Evolutionary conservation across 1,140 invertebrate genomes (phyloP), one percentile per base, ranked within the genome.

Genomic region (Tenebrio molitor): DNA sequence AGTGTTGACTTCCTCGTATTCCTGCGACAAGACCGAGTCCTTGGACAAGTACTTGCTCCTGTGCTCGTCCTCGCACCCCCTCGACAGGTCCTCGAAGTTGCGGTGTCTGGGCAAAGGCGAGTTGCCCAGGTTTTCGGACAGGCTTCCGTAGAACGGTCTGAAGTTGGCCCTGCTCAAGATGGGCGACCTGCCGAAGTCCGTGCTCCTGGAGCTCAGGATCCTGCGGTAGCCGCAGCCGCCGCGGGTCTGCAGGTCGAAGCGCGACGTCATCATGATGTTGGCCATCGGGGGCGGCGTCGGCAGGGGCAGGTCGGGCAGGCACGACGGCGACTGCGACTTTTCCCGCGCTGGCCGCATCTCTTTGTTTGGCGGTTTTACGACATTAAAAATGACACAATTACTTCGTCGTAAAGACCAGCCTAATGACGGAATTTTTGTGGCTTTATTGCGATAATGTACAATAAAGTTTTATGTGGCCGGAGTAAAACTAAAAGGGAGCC

Each of bases 281-380:
- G 80, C 79, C 81, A 82, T 82, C 2, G 81, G 81, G 2, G 81
- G 81, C 16, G 81, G 81, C 17, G 81, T 81, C 8, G 81, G 80
- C 10, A 82, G 73, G n/a, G 81, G 81, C 19, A 82, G 69, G 69
- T 82, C 81, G 0, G 79, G 75, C 36, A 78, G 44, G 16, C 77
- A 77, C 1, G 76, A 71, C 5, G 79, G 78, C 17, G 76, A 75
- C 16, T 65, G 46, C 16, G 66, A 44, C 67, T 74, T 73, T 69
- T 44, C 46, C 15, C 67, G 62, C 34, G 39, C 25, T 8, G 5
- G 50, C 21, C 5, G 50, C 50, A 21, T 25, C 17, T 39, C 36
- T 12, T 39, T 39, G 36, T 39, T n/a, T 39, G 6, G 36, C 12
- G 6, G 12, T 65, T 65, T 65, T 39, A 36, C 50, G 21, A 58